Percentiles rank a stretch among this genome's conserved stretches.
Evolutionary conservation across 2,888 invertebrate genomes (phyloP).

Genomic region (Noctua comes): DNA sequence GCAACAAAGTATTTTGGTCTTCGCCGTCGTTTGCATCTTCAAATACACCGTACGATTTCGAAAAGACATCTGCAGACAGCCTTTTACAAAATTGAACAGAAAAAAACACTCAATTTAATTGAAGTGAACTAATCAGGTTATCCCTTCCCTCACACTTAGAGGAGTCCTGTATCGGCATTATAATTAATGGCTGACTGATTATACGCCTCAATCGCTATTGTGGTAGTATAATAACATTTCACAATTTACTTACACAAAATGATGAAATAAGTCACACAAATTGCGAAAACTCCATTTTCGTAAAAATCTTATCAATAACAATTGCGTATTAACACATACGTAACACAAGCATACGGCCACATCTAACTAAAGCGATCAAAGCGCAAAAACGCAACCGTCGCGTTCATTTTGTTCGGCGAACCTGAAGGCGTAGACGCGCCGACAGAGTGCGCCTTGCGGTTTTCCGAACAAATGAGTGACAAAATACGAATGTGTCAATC

Average conservation of each 20-base stretch:
- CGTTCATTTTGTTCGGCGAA: background rate
- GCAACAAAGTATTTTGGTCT: background rate
- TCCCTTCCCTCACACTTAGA: background rate
- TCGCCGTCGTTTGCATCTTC: background rate
- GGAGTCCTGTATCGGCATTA: background rate
- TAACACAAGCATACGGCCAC: slow-evolving; percentile 1
- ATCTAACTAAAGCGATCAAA: background rate
- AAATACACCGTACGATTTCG: background rate
- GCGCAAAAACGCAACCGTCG: background rate
- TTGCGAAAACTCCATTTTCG: background rate
- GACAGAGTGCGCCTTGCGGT: background rate
- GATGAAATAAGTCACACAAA: slow-evolving; percentile 2
- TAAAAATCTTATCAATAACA: slow-evolving; percentile 33
- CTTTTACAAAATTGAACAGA: background rate
- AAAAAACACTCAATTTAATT: background rate
- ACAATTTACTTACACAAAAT: background rate
- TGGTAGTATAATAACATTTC: background rate
- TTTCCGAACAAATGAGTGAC: background rate
- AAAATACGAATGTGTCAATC: too few relatives aligned
- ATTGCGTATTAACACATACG: slow-evolving; percentile 5
- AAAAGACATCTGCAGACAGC: background rate
- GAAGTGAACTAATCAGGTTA: background rate
- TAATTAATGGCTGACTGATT: background rate
- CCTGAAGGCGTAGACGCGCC: background rate
- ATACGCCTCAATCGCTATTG: background rate